Evolutionary conservation across 2,888 invertebrate species (phyloP), one percentile per base, ranked within the genome.

Genomic region (Osmoderma eremita): DNA sequence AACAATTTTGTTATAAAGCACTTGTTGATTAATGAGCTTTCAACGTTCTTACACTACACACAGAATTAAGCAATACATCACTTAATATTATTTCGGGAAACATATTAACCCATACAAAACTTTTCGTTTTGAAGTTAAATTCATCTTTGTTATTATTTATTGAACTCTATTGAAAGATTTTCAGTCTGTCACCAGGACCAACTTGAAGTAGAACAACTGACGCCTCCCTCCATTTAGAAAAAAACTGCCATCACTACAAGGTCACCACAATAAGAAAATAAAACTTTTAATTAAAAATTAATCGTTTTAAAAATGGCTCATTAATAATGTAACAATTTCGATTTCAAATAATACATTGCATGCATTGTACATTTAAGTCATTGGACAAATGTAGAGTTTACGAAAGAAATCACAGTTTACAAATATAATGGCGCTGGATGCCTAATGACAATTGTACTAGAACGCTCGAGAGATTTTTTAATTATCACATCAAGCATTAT

Each of bases 11-110:
- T 61, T 51, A 63, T 50, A 54, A 65, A 69, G 51, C 65, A 72
- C 73, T 73, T 73, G 72, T 72, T 72, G 73, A 73, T 71, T 53
- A 65, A 65, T 65, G 64, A 65, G 56, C 42, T 68, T 64, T 65
- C 22, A 54, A 41, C 39, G 51, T 61, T 45, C 45, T 45, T 30
- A 45, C 58, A 61, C 45, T 45, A 17, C n/a, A 56, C 15, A 42
- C 15, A 5, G 30, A 61, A 45, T 48, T 18, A 24, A 45, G 36
- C 56, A 50, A 41, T 17, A 20, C 56, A 61, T 50, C 18, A 36
- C 49, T 12, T 17, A 50, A 10, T 41, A 24, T 45, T 45, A 45
- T 61, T 61, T 61, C 17, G 15, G 12, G 12, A 45, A 61, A 45
- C 45, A 61, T 30, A 17, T 10, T 30, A 18, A 17, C 13, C 18